Base-by-base conservation (phyloP, 2,888 invertebrate species). In the Coenonympha arcania region DNA sequence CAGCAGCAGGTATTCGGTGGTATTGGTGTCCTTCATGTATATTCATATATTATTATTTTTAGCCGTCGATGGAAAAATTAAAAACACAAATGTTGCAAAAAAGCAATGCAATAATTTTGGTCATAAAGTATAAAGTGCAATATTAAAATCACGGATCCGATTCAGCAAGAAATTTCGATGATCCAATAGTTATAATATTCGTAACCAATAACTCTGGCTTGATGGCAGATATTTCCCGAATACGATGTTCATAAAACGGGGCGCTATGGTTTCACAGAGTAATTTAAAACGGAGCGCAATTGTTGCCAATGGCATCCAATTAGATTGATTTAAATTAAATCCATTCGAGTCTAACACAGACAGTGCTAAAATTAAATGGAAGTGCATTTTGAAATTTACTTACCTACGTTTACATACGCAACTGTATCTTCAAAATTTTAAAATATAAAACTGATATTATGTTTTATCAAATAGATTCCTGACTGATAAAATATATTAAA, bases 241-340 rank as follows among this genome's bases (percentile, higher is more conserved):
- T 51, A 52, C 48, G 43, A 44, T 43, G 31, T 40, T 48, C 48
- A 48, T 48, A 52, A 50, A 50, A 42, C 20, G 41, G 37, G 26
- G 11, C 40, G 26, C 37, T 33, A 53, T 53, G 50, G 50, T 53
- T 53, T 41, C 37, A 45, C 52, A 39, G n/a, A 50, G 36, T 45
- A 53, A 53, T 53, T 52, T 53, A 46, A 53, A 53, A 50, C 50
- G 46, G 50, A 42, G 39, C 13, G 36, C 50, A 36, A 37, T 46
- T 39, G 42, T 46, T 40, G 44, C 42, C 42, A 53, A 46, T 50
- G 41, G 42, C 53, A 37, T 53, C 41, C 50, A 53, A 53, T 53
- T 53, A 53, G 50, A 53, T 33, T 46, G 50, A 50, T 50, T 53
- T 50, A 31, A 53, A 50, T 53, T 53, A 50, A 50, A 50, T 53